A percentile compares a stretch with the other conserved stretches of the same genome.
Conservation (phyloP, 2,888 invertebrate genomes). For the Arge pagana region DNA sequence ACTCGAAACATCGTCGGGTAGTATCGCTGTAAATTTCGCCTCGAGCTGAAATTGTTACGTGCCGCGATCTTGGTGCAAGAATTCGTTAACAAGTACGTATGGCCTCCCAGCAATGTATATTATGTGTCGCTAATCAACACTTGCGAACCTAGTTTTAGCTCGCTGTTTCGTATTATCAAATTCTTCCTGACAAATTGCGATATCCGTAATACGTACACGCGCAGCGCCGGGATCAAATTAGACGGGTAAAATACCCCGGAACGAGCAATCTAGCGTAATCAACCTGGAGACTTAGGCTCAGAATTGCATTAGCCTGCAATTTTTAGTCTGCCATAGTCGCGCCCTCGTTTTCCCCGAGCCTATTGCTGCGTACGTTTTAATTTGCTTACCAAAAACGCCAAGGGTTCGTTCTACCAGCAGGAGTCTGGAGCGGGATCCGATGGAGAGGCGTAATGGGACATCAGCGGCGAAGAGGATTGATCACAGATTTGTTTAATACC, state of each 20-base stretch:
- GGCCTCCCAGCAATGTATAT: too few relatives aligned
- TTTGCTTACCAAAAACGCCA: slow-evolving; percentile 47
- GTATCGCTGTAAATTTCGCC: too few relatives aligned
- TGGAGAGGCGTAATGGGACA: slow-evolving; percentile 39
- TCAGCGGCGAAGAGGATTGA: slow-evolving; percentile 48
- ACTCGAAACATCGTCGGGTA: too few relatives aligned
- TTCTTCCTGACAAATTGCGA: slow-evolving; percentile 1
- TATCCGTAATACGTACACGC: slow-evolving; percentile 1
- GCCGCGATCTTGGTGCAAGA: too few relatives aligned
- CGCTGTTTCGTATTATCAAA: slow-evolving; percentile 5
- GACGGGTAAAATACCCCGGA: slow-evolving; percentile 40
- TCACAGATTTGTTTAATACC: slow-evolving; percentile 38
- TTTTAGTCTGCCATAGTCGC: slow-evolving; percentile 42
- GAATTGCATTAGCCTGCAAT: slow-evolving; percentile 48
- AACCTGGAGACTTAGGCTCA: slow-evolving; percentile 43
- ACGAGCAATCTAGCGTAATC: slow-evolving; percentile 48
- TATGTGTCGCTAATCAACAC: too few relatives aligned
- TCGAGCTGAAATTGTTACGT: too few relatives aligned
- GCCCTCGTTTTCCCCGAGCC: slow-evolving; percentile 26
- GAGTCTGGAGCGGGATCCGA: slow-evolving; percentile 19
- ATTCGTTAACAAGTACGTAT: too few relatives aligned
- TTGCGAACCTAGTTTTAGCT: too few relatives aligned
- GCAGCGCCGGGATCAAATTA: slow-evolving; percentile 11
- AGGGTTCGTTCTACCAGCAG: too few relatives aligned
- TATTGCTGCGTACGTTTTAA: slow-evolving; percentile 44